phyloP scores from a whole-genome alignment of 2,113 vertebrate genomes.

The Chiloscyllium plagiosum region DNA sequence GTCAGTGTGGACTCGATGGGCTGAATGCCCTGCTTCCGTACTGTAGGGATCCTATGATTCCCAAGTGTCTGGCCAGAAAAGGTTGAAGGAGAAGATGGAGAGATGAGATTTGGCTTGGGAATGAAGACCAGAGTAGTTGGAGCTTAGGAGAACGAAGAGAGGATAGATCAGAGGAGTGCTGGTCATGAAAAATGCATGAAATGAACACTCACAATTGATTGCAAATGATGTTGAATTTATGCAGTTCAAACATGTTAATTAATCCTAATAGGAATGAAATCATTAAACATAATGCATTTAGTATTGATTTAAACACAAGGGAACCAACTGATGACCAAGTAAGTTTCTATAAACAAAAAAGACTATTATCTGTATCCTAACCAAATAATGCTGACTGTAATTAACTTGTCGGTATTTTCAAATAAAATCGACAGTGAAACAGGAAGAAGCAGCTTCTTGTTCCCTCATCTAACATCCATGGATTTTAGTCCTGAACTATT shows the following conservation, averaged over 20 bases:
- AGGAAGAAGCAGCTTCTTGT: background rate
- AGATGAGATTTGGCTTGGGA: background rate
- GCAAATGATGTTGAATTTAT: background rate
- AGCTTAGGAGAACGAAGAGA: background rate
- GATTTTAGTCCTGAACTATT: too few species aligned
- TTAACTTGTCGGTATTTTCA: background rate
- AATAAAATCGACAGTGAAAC: background rate
- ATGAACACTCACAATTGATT: background rate
- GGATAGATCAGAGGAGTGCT: background rate
- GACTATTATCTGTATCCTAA: background rate
- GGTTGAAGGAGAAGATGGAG: background rate
- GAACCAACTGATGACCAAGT: background rate
- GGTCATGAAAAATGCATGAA: background rate
- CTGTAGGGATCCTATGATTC: too few species aligned
- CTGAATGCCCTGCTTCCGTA: too few species aligned
- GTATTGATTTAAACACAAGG: constrained; percentile 1
- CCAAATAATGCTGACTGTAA: background rate
- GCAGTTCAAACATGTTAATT: constrained; percentile 9
- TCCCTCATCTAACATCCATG: too few species aligned
- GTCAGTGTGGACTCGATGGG: too few species aligned
- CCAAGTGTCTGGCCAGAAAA: background rate
- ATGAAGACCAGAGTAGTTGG: background rate
- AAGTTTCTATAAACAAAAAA: background rate
- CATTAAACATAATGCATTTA: constrained; percentile 19
- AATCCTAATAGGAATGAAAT: background rate